Evolutionary conservation across 2,888 invertebrate species (phyloP).

Genomic region (Cheilosia soror): DNA sequence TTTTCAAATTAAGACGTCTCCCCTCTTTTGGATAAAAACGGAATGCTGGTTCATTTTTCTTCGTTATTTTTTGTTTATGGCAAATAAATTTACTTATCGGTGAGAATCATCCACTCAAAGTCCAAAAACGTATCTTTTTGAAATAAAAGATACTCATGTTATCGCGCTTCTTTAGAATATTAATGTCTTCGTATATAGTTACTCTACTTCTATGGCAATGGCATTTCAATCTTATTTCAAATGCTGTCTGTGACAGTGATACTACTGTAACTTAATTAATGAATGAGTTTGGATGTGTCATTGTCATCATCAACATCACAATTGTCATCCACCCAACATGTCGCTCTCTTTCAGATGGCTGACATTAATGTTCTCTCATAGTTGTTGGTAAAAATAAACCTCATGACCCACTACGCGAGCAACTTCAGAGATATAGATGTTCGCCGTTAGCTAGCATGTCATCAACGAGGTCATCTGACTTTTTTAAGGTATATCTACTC

Average conservation of each 20-base stretch:
- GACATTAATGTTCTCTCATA: conserved; percentile 51
- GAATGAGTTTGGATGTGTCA: conserved; percentile 60
- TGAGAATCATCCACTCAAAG: conserved; percentile 42
- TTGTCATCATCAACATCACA: conserved; percentile 45
- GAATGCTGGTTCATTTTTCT: conserved; percentile 13
- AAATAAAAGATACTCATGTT: neutral
- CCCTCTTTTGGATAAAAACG: neutral
- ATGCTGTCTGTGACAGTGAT: conserved; percentile 40
- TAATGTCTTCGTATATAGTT: conserved; percentile 27
- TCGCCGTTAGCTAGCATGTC: conserved; percentile 32
- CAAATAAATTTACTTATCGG: conserved; percentile 67
- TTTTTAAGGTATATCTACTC: conserved; percentile 15
- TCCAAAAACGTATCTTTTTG: conserved; percentile 38
- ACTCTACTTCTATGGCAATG: neutral
- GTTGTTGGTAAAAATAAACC: neutral
- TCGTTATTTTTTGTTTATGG: conserved; percentile 42
- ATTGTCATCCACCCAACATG: conserved; percentile 27
- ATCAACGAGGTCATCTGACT: conserved; percentile 49
- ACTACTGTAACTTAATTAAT: conserved; percentile 33
- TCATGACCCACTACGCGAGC: conserved; percentile 31
- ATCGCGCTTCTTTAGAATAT: conserved; percentile 44
- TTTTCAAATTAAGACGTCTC: neutral
- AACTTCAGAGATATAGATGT: neutral
- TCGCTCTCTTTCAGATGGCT: conserved; percentile 31
- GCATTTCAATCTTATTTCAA: conserved; percentile 51